These are phyloP conservation scores for Theocolax elegans DNA, from an alignment of 1,140 invertebrate species.

Conservation along the genomic window DNA sequence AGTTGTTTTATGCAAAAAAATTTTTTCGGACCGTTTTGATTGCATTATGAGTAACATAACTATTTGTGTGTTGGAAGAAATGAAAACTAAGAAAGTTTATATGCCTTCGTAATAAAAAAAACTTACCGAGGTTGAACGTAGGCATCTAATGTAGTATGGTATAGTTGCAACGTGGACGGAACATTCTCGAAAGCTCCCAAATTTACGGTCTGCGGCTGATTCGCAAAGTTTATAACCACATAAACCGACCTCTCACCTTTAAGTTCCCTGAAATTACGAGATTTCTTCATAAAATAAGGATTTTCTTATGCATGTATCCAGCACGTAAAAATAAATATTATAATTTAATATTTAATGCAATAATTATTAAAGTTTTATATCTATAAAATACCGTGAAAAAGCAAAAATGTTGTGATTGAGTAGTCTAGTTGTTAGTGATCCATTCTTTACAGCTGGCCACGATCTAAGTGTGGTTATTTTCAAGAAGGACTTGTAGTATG, in stretches of 20 bases:
- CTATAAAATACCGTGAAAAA: slow-evolving; percentile 59
- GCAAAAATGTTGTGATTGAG: slow-evolving; percentile 62
- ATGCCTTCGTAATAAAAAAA: no score
- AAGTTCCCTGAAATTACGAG: slow-evolving; percentile 41
- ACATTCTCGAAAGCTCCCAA: slow-evolving; percentile 55
- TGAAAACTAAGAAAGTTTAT: no score
- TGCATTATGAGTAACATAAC: no score
- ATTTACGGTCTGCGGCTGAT: slow-evolving; percentile 57
- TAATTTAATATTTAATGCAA: background rate
- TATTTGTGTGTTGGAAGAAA: no score
- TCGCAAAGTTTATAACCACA: slow-evolving; percentile 65
- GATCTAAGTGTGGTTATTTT: slow-evolving; percentile 61
- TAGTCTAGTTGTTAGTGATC: slow-evolving; percentile 54
- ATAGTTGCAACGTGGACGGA: slow-evolving; percentile 34
- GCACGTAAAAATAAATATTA: no score
- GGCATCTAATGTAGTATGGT: slow-evolving; percentile 33
- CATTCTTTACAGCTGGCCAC: slow-evolving; percentile 58
- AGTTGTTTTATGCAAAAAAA: no score
- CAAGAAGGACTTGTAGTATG: slow-evolving; percentile 68
- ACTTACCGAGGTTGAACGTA: slow-evolving; percentile 11
- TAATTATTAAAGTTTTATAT: background rate
- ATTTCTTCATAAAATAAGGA: no score
- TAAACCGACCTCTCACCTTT: slow-evolving; percentile 50
- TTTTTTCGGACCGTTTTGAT: no score
- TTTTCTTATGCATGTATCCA: no score